Conservation (phyloP, 2,888 invertebrate genomes). For the Spodoptera picta region DNA sequence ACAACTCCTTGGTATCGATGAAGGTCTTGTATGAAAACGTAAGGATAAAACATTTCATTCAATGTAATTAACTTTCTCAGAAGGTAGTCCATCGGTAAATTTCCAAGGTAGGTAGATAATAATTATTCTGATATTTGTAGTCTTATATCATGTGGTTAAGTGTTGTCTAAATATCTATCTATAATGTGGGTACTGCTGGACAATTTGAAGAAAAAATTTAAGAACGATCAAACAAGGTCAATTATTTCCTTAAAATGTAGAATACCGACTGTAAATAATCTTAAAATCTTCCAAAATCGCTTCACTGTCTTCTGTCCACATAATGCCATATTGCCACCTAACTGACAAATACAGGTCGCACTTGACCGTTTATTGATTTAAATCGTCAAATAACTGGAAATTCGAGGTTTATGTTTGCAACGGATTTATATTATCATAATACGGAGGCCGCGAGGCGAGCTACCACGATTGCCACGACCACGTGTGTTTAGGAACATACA, state of each 20-base stretch:
- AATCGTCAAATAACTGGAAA: constrained; percentile 70
- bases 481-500: constrained; percentile 42
- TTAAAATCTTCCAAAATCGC: background rate
- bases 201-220: no score
- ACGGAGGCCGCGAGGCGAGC: constrained; percentile 66
- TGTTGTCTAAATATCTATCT: no score
- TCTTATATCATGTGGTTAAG: no score
- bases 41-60: background rate
- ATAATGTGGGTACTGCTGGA: no score
- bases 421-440: constrained; percentile 69
- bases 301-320: background rate
- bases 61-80: background rate
- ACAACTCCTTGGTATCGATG: constrained; percentile 3
- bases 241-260: no score
- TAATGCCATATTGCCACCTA: constrained; percentile 20
- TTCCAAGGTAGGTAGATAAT: no score
- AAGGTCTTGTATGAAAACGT: constrained; percentile 8
- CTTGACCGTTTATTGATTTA: constrained; percentile 60
- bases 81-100: no score
- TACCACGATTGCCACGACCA: constrained; percentile 32
- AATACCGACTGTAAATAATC: no score
- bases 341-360: constrained; percentile 28
- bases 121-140: no score
- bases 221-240: no score
- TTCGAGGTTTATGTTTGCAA: constrained; percentile 63